Percentiles rank a stretch among this genome's conserved stretches.
These are phyloP conservation scores for Zophobas atratus DNA, from an alignment of 1,140 invertebrate species.

Conservation along the genomic window DNA sequence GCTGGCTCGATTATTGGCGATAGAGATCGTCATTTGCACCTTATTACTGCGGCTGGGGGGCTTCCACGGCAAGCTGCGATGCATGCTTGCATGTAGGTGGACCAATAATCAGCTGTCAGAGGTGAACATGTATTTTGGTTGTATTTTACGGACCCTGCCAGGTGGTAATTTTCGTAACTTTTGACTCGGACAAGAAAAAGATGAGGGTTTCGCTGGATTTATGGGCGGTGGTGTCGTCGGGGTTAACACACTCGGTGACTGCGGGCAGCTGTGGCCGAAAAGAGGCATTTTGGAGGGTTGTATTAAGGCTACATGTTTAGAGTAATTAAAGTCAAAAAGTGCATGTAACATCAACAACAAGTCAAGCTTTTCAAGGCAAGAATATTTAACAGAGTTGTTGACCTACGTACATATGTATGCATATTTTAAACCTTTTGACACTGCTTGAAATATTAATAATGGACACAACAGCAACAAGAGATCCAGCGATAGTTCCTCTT, in stretches of 20 bases:
- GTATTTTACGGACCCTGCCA: conserved; percentile 30
- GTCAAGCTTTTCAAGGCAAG: too few species aligned
- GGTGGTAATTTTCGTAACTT: conserved; percentile 40
- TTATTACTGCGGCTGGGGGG: conserved; percentile 7
- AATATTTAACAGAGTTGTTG: too few species aligned
- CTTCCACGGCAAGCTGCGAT: background rate
- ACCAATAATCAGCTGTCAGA: conserved; percentile 36
- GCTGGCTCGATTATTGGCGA: conserved; percentile 5
- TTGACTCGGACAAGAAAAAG: conserved; percentile 23
- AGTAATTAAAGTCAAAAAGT: background rate
- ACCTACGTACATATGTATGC: too few species aligned
- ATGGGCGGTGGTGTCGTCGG: conserved; percentile 2
- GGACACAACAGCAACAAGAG: too few species aligned
- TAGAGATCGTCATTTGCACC: conserved; percentile 36
- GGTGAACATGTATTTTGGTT: conserved; percentile 15
- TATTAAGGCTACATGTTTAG: background rate
- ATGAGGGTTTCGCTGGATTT: conserved; percentile 17
- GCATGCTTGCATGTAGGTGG: conserved; percentile 6
- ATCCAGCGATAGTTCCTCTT: too few species aligned
- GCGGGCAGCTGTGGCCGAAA: background rate
- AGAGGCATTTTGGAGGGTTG: background rate
- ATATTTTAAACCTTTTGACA: too few species aligned
- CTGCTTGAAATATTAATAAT: too few species aligned
- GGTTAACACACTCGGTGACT: conserved; percentile 9
- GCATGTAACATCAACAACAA: too few species aligned